Percentiles rank a stretch among this genome's conserved stretches.
These are phyloP conservation scores for Myripristis jacobus DNA, from an alignment of 2,797 vertebrate genomes.

Conservation along the genomic window DNA sequence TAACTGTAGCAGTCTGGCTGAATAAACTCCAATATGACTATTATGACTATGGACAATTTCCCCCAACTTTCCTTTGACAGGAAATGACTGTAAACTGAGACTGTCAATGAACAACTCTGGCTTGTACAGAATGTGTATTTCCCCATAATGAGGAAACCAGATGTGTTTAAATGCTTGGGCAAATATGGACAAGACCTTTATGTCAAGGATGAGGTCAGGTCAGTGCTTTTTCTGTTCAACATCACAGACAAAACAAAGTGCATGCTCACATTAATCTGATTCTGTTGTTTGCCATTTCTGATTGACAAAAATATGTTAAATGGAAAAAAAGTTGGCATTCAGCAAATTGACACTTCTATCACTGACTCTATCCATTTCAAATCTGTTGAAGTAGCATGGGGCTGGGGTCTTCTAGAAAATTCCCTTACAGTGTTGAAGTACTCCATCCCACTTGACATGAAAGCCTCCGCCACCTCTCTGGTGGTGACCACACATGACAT, in stretches of 20 bases:
- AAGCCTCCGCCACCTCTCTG: conserved; percentile 91
- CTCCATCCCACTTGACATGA: conserved; percentile 90
- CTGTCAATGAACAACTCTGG: not conserved
- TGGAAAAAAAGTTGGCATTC: not conserved
- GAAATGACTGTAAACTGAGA: conserved; percentile 22
- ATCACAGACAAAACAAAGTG: conserved; percentile 14
- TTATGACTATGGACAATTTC: not conserved
- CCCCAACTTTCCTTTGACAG: conserved; percentile 8
- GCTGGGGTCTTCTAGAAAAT: not conserved
- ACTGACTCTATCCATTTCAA: no score
- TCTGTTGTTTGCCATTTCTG: not conserved
- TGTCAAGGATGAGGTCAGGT: conserved; percentile 22
- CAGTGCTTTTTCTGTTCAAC: conserved; percentile 11
- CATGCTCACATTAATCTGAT: not conserved
- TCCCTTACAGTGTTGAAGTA: conserved; percentile 96
- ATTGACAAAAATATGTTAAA: no score
- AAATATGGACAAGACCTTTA: conserved; percentile 20
- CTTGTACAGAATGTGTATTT: conserved; percentile 11
- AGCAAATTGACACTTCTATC: not conserved
- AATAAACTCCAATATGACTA: not conserved
- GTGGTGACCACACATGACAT: conserved; percentile 98
- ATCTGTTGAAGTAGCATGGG: no score
- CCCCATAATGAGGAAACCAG: conserved; percentile 41
- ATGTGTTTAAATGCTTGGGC: conserved; percentile 22
- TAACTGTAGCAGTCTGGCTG: not conserved